Conservation (phyloP, 2,113 vertebrate genomes). For the Pteruthius melanotis region DNA sequence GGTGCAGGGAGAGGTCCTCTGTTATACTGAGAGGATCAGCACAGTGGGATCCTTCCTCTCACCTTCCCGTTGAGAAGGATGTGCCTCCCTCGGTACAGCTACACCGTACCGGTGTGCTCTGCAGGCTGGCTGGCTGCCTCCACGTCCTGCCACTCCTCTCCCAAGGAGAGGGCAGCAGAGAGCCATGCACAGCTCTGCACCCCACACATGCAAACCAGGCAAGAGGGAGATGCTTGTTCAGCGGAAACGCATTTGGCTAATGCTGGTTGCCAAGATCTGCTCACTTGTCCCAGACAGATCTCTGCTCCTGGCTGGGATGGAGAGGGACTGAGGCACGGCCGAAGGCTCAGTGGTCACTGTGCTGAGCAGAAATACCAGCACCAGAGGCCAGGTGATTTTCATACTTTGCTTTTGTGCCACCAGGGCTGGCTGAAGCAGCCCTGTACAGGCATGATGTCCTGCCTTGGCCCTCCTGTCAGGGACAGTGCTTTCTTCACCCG, state of each 20-base stretch:
- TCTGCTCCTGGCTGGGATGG: not conserved
- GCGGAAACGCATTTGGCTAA: not conserved
- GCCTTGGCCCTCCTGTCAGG: not conserved
- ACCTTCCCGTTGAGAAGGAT: not conserved
- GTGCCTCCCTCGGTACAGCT: rapidly evolving
- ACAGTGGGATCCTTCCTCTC: not conserved
- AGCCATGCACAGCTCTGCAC: not conserved
- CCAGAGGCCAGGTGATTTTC: not conserved
- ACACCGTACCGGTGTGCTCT: rapidly evolving
- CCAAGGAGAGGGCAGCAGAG: slow-evolving; percentile 56
- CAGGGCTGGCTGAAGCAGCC: not conserved
- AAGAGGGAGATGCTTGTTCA: not conserved
- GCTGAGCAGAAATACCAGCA: not conserved
- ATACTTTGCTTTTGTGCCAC: not conserved
- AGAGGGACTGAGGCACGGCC: not conserved
- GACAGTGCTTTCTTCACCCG: not conserved
- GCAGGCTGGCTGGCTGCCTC: not conserved
- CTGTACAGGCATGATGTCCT: not conserved
- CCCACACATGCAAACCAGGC: rapidly evolving
- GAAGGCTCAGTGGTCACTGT: not conserved
- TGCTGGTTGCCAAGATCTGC: not conserved
- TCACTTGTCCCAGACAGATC: not conserved
- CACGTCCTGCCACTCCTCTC: not conserved
- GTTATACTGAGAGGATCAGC: not conserved
- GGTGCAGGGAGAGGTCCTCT: not conserved